Evolutionary conservation across 2,797 vertebrate species (phyloP).

Genomic region (Gambelia wislizenii): DNA sequence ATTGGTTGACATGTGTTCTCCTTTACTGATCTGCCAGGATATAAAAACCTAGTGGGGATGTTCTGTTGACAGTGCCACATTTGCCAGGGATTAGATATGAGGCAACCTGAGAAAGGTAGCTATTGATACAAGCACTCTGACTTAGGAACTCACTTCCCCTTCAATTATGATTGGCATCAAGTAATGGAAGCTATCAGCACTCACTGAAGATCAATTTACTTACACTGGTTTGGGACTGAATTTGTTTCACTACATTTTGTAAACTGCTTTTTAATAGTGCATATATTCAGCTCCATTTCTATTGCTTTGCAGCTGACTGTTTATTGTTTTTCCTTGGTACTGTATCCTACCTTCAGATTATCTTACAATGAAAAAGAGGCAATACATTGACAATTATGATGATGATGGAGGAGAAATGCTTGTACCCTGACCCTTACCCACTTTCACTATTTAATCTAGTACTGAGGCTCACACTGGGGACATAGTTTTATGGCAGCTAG

Average conservation of each 20-base stretch:
- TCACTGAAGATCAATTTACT: not conserved
- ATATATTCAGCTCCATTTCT: not conserved
- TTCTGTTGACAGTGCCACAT: not conserved
- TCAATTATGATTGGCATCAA: not conserved
- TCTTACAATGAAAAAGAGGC: not conserved
- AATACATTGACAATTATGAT: not conserved
- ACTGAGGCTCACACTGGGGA: not conserved
- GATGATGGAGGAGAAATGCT: no score
- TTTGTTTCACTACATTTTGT: not conserved
- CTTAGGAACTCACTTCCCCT: not conserved
- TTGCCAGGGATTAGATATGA: not conserved
- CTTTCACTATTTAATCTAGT: not conserved
- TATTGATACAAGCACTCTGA: not conserved
- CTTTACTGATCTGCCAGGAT: no score
- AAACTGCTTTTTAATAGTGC: not conserved
- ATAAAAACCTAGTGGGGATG: no score
- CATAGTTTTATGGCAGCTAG: not conserved
- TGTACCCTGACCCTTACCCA: not conserved
- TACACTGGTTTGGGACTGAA: not conserved
- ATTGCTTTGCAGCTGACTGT: not conserved
- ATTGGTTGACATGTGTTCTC: no score
- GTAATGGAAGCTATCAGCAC: not conserved
- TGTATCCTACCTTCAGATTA: not conserved
- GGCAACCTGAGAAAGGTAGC: not conserved
- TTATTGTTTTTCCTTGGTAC: not conserved